These are phyloP conservation scores for Halesus radiatus DNA, from an alignment of 1,140 invertebrate genomes.

Conservation along the genomic window DNA sequence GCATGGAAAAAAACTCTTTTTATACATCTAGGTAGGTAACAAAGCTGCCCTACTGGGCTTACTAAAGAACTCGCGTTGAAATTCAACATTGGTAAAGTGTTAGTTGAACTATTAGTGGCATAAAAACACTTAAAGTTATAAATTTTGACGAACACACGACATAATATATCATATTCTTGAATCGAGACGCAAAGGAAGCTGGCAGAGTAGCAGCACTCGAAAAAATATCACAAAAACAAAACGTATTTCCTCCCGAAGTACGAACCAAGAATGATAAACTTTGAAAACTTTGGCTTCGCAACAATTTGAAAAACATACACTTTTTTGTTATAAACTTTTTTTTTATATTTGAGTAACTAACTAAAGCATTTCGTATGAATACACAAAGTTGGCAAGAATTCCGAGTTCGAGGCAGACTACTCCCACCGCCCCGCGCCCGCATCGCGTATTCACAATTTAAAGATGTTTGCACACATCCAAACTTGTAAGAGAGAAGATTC, in stretches of 20 bases:
- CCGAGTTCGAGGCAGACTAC: neutral
- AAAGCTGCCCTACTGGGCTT: too few relatives aligned
- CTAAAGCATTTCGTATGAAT: slow-evolving; percentile 39
- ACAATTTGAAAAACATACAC: slow-evolving; percentile 34
- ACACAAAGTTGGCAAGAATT: slow-evolving; percentile 42
- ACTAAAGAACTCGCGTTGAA: too few relatives aligned
- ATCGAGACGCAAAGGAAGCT: too few relatives aligned
- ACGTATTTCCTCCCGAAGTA: neutral
- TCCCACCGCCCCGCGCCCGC: slow-evolving; percentile 22
- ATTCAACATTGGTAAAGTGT: too few relatives aligned
- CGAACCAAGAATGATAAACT: slow-evolving; percentile 27
- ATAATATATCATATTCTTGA: too few relatives aligned
- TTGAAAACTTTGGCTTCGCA: slow-evolving; percentile 18
- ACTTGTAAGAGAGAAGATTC: slow-evolving; percentile 45
- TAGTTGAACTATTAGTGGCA: too few relatives aligned
- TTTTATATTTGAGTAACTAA: slow-evolving; percentile 53
- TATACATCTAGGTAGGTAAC: too few relatives aligned
- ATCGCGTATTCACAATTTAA: slow-evolving; percentile 49
- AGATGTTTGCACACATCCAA: slow-evolving; percentile 52
- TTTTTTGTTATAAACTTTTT: slow-evolving; percentile 33
- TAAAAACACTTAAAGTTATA: too few relatives aligned
- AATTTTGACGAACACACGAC: too few relatives aligned
- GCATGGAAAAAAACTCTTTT: too few relatives aligned
- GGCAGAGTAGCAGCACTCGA: too few relatives aligned
- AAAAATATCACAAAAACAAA: neutral